A percentile compares a stretch with the other conserved stretches of the same genome.
Evolutionary conservation across 2,797 vertebrate species (phyloP).

Genomic region (Gallinago stenura): DNA sequence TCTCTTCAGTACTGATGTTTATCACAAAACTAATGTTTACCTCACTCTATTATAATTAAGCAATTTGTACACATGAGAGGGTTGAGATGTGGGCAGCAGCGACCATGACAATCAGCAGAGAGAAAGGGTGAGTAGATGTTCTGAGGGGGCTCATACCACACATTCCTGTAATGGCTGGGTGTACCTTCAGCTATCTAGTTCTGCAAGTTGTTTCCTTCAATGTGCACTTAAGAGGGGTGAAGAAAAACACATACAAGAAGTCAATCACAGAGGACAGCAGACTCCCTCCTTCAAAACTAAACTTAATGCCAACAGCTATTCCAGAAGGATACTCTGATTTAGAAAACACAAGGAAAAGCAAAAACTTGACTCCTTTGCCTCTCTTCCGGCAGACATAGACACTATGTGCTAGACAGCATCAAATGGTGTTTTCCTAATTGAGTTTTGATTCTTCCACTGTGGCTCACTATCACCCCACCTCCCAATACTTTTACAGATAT

Average conservation of each 20-base stretch:
- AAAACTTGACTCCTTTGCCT: background rate
- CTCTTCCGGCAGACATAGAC: background rate
- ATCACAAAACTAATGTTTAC: background rate
- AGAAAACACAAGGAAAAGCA: background rate
- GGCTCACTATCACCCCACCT: background rate
- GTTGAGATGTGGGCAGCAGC: background rate
- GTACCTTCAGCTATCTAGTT: background rate
- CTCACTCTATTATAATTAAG: background rate
- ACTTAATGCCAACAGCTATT: background rate
- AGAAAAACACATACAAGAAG: background rate
- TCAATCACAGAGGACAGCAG: background rate
- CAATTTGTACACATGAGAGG: background rate
- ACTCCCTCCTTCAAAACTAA: background rate
- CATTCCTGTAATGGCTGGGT: background rate
- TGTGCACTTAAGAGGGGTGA: fast-evolving
- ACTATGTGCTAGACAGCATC: fast-evolving
- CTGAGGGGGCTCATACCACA: background rate
- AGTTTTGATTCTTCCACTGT: background rate
- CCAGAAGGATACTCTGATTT: background rate
- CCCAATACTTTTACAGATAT: background rate
- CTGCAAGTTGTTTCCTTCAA: background rate
- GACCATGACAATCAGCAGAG: background rate
- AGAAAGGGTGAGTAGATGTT: background rate
- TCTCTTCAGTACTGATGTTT: background rate
- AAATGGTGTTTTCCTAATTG: background rate